Evolutionary conservation across 2,113 vertebrate species (phyloP).

Genomic region (Hippocampus zosterae): DNA sequence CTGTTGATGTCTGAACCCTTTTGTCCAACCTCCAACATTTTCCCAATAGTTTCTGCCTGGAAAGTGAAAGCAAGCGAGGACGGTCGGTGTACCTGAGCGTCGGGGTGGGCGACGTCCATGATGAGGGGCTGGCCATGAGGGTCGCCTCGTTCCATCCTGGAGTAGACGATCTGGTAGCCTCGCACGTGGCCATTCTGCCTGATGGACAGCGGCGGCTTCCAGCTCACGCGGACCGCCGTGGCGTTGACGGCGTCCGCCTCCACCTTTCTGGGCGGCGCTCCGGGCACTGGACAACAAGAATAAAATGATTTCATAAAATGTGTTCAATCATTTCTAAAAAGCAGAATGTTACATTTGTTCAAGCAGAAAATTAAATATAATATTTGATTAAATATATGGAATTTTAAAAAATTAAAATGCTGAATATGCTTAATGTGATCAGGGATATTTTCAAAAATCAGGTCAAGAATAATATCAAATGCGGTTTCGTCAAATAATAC

Average conservation of each 20-base stretch:
- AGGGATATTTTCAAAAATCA: no score
- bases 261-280: constrained; percentile 89
- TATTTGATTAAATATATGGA: no score
- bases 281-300: constrained; percentile 78
- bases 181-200: constrained; percentile 92
- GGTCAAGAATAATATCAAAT: no score
- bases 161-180: constrained; percentile 91
- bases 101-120: constrained; percentile 82
- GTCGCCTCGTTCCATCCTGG: constrained; percentile 84
- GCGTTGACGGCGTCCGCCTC: constrained; percentile 88
- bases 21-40: neutral
- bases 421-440: no score
- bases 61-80: no score
- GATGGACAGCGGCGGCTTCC: constrained; percentile 85
- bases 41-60: neutral
- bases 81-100: constrained; percentile 81
- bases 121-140: constrained; percentile 83
- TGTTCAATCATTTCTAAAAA: no score
- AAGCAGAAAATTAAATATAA: no score
- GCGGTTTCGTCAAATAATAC: no score
- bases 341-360: no score
- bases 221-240: constrained; percentile 84
- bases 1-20: neutral
- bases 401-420: no score
- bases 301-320: neutral